Conservation (phyloP, 35 echinoderm and acorn worm species). For the Heliocidaris tuberculata region DNA sequence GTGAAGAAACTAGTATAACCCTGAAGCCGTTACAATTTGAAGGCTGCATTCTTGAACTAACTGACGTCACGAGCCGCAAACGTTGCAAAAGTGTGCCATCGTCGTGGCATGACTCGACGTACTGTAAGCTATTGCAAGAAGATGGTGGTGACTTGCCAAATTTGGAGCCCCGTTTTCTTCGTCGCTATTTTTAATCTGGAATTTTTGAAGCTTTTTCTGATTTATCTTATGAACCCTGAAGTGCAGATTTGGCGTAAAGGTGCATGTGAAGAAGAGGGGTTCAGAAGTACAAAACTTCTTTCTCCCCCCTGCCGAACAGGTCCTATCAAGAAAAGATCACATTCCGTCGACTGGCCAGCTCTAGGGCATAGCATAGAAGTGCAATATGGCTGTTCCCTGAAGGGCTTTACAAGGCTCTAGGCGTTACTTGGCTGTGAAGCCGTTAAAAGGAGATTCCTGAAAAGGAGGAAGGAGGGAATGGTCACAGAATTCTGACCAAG, state of each 20-base stretch:
- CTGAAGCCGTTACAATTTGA: constrained; percentile 9
- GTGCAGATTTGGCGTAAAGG: constrained; percentile 40
- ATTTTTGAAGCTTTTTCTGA: constrained; percentile 24
- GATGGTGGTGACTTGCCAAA: constrained; percentile 13
- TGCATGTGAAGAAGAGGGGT: constrained; percentile 16
- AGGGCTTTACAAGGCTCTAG: not conserved
- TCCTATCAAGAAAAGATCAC: constrained; percentile 47
- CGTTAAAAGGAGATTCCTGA: constrained; percentile 45
- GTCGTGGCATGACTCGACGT: not conserved
- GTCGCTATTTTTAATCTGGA: constrained; percentile 22
- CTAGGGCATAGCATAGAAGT: not conserved
- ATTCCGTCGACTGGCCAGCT: constrained; percentile 24
- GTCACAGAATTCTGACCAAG: constrained; percentile 36
- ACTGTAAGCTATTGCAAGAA: not conserved
- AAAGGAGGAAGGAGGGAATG: constrained; percentile 41
- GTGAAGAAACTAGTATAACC: constrained; percentile 27
- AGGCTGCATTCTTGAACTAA: not conserved
- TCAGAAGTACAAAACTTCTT: not conserved
- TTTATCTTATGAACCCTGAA: constrained; percentile 15
- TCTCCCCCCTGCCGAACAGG: not conserved
- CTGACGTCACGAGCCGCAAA: constrained; percentile 16
- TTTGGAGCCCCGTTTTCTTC: constrained; percentile 17
- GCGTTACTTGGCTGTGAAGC: constrained; percentile 47
- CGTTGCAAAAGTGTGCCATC: not conserved
- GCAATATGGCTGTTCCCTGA: constrained; percentile 16